phyloP scores from a whole-genome alignment of 2,888 invertebrate genomes.

The Amblyteles armatorius region DNA sequence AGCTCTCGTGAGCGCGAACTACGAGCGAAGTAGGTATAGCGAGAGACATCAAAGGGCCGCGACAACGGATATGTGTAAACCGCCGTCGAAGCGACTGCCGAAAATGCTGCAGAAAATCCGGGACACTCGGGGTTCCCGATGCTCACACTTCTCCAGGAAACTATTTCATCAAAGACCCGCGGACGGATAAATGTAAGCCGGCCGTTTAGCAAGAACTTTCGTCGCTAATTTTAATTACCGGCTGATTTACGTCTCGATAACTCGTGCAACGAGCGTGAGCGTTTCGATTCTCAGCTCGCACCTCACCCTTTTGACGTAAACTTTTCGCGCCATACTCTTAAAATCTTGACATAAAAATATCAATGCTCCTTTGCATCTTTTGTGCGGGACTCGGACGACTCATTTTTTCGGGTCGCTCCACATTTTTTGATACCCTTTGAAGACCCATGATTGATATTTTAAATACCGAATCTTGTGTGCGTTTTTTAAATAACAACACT shows the following conservation, averaged over 20 bases:
- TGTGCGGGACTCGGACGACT: neutral
- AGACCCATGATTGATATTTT: neutral
- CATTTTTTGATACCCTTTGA: neutral
- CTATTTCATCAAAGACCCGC: slow-evolving; percentile 82
- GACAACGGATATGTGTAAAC: slow-evolving; percentile 84
- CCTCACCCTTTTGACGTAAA: slow-evolving; percentile 21
- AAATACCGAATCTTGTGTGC: neutral
- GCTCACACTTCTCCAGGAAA: slow-evolving; percentile 76
- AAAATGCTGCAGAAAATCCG: slow-evolving; percentile 61
- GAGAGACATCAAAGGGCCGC: slow-evolving; percentile 82
- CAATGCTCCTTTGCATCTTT: slow-evolving; percentile 30
- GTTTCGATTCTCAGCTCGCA: slow-evolving; percentile 8
- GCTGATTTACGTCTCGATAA: slow-evolving; percentile 78
- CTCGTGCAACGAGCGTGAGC: neutral
- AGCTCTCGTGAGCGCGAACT: slow-evolving; percentile 52
- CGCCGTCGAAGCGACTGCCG: slow-evolving; percentile 63
- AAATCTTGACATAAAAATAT: slow-evolving; percentile 33
- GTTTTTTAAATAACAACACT: neutral
- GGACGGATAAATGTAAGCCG: slow-evolving; percentile 83
- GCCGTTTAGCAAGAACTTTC: slow-evolving; percentile 81
- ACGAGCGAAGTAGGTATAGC: slow-evolving; percentile 71
- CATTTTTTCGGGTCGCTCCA: neutral
- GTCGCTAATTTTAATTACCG: slow-evolving; percentile 83
- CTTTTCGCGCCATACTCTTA: neutral
- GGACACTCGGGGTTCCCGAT: slow-evolving; percentile 28